These are phyloP conservation scores for Oryzias woworae DNA, from an alignment of 2,113 vertebrate genomes.

Conservation along the genomic window DNA sequence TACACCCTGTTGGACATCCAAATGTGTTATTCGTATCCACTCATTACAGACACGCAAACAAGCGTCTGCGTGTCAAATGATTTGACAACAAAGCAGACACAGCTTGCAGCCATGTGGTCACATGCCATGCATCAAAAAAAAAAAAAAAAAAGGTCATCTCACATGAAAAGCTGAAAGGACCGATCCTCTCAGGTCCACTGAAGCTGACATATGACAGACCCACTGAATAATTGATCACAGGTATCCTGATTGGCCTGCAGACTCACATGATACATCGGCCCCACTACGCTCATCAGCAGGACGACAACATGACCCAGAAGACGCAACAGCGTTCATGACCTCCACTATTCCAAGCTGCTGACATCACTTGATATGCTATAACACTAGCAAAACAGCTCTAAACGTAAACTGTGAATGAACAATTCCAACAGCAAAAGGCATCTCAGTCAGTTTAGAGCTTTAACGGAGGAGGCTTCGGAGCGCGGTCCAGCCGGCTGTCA, in stretches of 20 bases:
- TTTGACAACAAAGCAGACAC: neutral
- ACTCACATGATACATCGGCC: conserved; percentile 49
- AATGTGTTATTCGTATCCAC: neutral
- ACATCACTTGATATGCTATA: conserved; percentile 16
- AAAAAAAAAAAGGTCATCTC: neutral
- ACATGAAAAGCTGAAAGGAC: conserved; percentile 14
- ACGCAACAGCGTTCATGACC: conserved; percentile 26
- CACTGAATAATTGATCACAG: conserved; percentile 69
- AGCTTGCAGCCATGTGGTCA: neutral
- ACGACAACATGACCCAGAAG: conserved; percentile 15
- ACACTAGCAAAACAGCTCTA: no score
- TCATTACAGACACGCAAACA: neutral
- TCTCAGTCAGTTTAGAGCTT: no score
- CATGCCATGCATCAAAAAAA: conserved; percentile 1
- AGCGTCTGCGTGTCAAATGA: neutral
- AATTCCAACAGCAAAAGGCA: no score
- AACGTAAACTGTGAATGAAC: no score
- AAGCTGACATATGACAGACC: conserved; percentile 55
- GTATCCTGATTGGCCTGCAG: conserved; percentile 45
- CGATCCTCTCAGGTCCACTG: conserved; percentile 36
- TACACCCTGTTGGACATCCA: conserved; percentile 8
- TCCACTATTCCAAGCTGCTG: conserved; percentile 12
- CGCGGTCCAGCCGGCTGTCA: no score
- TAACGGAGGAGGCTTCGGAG: no score
- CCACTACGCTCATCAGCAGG: conserved; percentile 25